Evolutionary conservation across 2,888 invertebrate genomes (phyloP), one percentile per base, ranked within the genome.

Genomic region (Heteropelma amictum): DNA sequence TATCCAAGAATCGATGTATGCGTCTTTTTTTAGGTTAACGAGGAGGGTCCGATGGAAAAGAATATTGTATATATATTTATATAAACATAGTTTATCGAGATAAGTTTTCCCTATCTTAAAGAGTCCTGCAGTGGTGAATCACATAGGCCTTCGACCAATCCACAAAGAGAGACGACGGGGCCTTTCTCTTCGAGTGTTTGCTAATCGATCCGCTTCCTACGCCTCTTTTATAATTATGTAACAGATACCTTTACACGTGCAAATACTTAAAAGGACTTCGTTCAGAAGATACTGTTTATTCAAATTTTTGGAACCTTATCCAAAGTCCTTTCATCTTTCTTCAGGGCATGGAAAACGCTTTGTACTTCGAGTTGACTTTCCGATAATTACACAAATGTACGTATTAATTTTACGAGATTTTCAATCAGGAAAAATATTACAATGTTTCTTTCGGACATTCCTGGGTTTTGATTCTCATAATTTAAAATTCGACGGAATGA

Each of bases 161-260:
- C 82, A 80, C 83, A 70, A 72, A 79, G 80, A 80, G 82, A 83
- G 84, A 85, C 85, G 86, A 85, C 84, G 86, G 84, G 85, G 84
- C 88, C 88, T 89, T 89, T 89, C 88, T 88, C 88, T 85, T 87
- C 84, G 75, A 67, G 85, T 87, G 87, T 88, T 68, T 68, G 88
- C 87, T 89, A 89, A 89, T 89, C 88, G 87, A 89, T 88, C 87
- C 84, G 86, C 88, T 85, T 87, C 88, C 88, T 88, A 89, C 88
- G 88, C 88, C 72, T 76, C 67, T 67, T 69, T 85, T 84, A 81
- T 86, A 86, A 87, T 87, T 87, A 87, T 85, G 86, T 86, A 87
- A 87, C 80, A 56, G 51, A 28, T 63, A 54, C 45, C 42, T 65
- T 60, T 51, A 49, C 12, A 56, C 33, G 45, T 19, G 56, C 26